Evolutionary conservation across 2,113 vertebrate species (phyloP), one percentile per base, ranked within the genome.

Genomic region (Suricata suricatta): DNA sequence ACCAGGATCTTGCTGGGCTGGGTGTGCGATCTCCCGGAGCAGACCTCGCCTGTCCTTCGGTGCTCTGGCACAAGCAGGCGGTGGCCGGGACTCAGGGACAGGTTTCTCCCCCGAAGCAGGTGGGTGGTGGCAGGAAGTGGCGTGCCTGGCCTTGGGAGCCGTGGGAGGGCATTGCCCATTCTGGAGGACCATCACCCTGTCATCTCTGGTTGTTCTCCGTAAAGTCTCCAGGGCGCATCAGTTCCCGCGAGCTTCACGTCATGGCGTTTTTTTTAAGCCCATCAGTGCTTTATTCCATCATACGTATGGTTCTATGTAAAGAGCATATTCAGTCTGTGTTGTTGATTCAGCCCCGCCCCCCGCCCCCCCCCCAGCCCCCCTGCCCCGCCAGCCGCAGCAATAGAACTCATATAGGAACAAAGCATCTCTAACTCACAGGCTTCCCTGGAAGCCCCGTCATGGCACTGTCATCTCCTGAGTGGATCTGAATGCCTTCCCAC

Each of bases 371-470:
- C 47, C 47, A 4, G 38, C 3, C 38, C 38, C 38, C 38, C 19
- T 35, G 9, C 60, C n/a, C 52, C 50, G 11, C 8, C 11, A 8
- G 50, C 54, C 2, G 2, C 57, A 64, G 23, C 19, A 12, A 21
- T 38, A 11, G 47, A 10, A 57, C 23, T 19, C 41, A 27, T 0
- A 41, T 5, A 3, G 0, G 35, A 17, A 4, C 14, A 4, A 19
- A 35, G 41, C 15, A 17, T 25, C 8, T 27, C 41, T 2, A 23
- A 50, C 1, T 0, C 11, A 5, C 2, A 0, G 0, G 0, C 29
- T 52, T n/a, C 72, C 33, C 29, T 0, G 0, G 12, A 11, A 90
- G 41, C 31, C 54, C 27, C 3, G 0, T 47, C 14, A 0, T 6
- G 5, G 44, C 44, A 7, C 19, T 83, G 71, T 38, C 12, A 2